Percentiles rank a stretch among this genome's conserved stretches.
Conservation (phyloP, 2,797 vertebrate genomes). For the Dryobates pubescens region DNA sequence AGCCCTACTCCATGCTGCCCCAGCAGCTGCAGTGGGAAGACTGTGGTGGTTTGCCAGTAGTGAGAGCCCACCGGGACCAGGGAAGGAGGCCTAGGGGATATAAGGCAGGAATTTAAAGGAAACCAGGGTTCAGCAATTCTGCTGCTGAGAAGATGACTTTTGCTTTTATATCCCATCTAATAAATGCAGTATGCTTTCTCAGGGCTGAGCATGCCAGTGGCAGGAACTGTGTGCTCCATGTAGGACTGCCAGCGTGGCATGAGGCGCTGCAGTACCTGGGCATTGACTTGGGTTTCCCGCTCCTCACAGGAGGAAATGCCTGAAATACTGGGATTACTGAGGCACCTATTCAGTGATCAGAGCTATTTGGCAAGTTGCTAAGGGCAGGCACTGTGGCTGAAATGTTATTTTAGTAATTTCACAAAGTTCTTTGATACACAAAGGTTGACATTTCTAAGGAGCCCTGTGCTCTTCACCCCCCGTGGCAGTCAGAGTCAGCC, state of each 20-base stretch:
- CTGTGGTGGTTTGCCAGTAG: not conserved
- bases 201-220: not conserved
- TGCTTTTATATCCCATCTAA: not conserved
- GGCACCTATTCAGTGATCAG: slow-evolving; percentile 57
- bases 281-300: not conserved
- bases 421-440: slow-evolving; percentile 63
- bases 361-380: slow-evolving; percentile 39
- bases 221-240: rapidly evolving
- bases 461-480: slow-evolving; percentile 43
- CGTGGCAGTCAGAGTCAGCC: slow-evolving; percentile 25
- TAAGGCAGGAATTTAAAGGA: not conserved
- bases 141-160: not conserved
- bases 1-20: not conserved
- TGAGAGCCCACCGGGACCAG: not conserved
- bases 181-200: not conserved
- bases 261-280: not conserved
- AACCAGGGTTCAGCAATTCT: not conserved
- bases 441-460: slow-evolving; percentile 54
- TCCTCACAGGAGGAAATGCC: slow-evolving; percentile 54
- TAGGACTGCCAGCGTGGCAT: not conserved
- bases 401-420: slow-evolving; percentile 65
- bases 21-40: not conserved
- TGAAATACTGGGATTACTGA: slow-evolving; percentile 48
- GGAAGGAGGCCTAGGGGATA: not conserved
- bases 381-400: slow-evolving; percentile 3